Base-by-base conservation (phyloP, 2,888 invertebrate species). In the Acleris emargana region DNA sequence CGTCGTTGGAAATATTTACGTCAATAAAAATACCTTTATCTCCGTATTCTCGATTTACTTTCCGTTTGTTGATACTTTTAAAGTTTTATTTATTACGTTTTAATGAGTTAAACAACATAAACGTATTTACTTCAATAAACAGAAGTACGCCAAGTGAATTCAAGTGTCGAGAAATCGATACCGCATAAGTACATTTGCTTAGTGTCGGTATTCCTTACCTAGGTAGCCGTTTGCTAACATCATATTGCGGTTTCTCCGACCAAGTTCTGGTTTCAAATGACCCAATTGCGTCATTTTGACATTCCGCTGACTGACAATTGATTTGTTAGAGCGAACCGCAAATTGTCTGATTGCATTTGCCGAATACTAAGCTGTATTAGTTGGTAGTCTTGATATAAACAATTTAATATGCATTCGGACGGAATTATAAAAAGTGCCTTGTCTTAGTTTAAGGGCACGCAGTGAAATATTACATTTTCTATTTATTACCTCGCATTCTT, bases 201-300 rank as follows among this genome's bases (percentile, higher is more conserved):
- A 49, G 62, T 58, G 49, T 32, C 61, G 47, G 55, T 53, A 61
- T 61, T 52, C 62, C 62, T 67, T 58, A 53, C 58, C 71, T 72
- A 72, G 73, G 76, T 76, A 76, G 75, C 78, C 73, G 80, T 80
- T 79, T 82, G 82, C 84, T 79, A 79, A 83, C 83, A 86, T 80
- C 79, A 81, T 81, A 78, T 75, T 88, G 89, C 83, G 89, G 89
- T 89, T 83, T 78, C 76, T 79, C 75, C 78, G 80, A 75, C 83
- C 81, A 80, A 84, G 81, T 82, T 84, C 87, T 82, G 87, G 86
- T 89, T 84, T 88, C 88, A 79, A 86, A 84, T 89, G 86, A 87
- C 88, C 83, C 71, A 82, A 79, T 89, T 89, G 84, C 87, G 80
- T 87, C 86, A 89, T 81, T 81, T 82, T 79, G 79, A 81, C 87